Conservation (phyloP, 2,113 vertebrate genomes). For the Brachypodius melanocephalos region DNA sequence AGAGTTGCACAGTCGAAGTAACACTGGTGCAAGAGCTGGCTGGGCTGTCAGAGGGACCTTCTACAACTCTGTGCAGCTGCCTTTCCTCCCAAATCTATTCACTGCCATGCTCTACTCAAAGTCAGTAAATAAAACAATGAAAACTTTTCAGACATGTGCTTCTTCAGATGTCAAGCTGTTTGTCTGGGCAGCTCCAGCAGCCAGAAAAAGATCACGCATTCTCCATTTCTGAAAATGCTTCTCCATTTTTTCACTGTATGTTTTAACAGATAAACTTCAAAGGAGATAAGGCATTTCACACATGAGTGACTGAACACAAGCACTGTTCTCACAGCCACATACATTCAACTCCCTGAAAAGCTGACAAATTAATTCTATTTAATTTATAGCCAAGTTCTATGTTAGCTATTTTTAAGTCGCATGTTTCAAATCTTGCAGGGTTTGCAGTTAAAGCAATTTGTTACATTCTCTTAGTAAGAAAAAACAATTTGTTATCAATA, state of each 20-base stretch:
- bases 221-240: not conserved
- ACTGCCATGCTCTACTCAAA: not conserved
- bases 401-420: not conserved
- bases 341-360: not conserved
- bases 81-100: fast-evolving
- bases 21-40: not conserved
- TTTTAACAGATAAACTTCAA: not conserved
- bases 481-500: not conserved
- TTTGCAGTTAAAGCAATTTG: not conserved
- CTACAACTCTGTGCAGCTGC: not conserved
- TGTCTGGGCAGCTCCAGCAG: not conserved
- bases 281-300: not conserved
- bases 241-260: not conserved
- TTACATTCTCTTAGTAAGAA: not conserved
- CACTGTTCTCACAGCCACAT: not conserved
- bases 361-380: not conserved
- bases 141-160: not conserved
- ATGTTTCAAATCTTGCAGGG: not conserved
- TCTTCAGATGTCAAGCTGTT: not conserved
- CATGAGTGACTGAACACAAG: not conserved
- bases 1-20: fast-evolving
- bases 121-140: not conserved
- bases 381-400: not conserved
- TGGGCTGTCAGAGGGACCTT: not conserved
- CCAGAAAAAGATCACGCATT: not conserved